These are phyloP conservation scores for Anguilla pacifica DNA, from an alignment of 2,797 vertebrate species.

Conservation along the genomic window DNA sequence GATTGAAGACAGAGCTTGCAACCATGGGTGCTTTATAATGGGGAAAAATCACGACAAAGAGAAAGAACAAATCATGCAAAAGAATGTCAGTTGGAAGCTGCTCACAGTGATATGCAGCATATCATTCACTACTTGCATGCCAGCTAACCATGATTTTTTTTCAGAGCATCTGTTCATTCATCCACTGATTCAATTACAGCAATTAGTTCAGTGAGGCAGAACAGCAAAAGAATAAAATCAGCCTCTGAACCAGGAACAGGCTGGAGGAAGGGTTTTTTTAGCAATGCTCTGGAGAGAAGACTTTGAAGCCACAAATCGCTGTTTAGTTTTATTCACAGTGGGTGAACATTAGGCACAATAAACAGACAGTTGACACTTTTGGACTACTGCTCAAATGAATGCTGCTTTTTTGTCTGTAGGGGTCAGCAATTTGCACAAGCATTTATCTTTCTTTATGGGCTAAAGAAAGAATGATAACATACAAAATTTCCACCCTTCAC, in stretches of 20 bases:
- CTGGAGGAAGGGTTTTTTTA: not conserved
- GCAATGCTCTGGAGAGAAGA: not conserved
- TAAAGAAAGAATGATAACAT: not conserved
- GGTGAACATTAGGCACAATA: not conserved
- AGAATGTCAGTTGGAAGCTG: not conserved
- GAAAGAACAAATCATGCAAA: not conserved
- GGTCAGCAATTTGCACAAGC: not conserved
- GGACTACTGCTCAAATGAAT: not conserved
- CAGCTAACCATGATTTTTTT: not conserved
- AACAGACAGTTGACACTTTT: not conserved
- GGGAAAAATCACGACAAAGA: not conserved
- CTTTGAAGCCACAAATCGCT: not conserved
- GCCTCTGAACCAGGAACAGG: not conserved
- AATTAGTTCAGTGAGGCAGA: conserved; percentile 26
- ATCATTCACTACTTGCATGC: conserved; percentile 19
- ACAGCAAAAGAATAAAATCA: not conserved
- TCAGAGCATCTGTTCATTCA: conserved; percentile 14
- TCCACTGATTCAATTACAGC: conserved; percentile 11
- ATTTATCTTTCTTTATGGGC: not conserved
- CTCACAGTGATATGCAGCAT: not conserved
- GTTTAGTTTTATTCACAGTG: not conserved
- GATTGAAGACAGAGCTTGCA: not conserved
- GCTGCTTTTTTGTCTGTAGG: not conserved
- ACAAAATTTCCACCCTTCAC: not conserved
- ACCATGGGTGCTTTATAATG: not conserved